A percentile compares a stretch with the other conserved stretches of the same genome.
phyloP scores from a whole-genome alignment of 2,113 vertebrate genomes.

The Xiphias gladius region DNA sequence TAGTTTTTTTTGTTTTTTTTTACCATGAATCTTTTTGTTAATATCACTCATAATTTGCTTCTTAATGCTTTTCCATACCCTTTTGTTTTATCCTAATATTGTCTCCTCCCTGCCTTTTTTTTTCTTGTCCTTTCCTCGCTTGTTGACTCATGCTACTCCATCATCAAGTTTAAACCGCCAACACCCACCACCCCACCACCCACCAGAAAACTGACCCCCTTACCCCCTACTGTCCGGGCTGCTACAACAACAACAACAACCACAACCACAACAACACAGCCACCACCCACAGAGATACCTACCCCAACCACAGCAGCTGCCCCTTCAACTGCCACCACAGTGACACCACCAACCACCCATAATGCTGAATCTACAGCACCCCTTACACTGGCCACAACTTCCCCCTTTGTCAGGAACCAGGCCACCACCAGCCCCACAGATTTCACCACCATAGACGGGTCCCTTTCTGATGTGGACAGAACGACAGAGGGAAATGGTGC shows the following conservation, averaged over 20 bases:
- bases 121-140: slow-evolving; percentile 17
- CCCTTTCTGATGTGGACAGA: slow-evolving; percentile 7
- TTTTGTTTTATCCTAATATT: slow-evolving; percentile 69
- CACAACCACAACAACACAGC: slow-evolving; percentile 31
- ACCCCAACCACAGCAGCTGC: slow-evolving; percentile 61
- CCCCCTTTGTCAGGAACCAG: slow-evolving; percentile 45
- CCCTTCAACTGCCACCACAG: slow-evolving; percentile 31
- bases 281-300: slow-evolving; percentile 54
- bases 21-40: slow-evolving; percentile 19
- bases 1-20: slow-evolving; percentile 16
- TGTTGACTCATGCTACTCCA: slow-evolving; percentile 45
- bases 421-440: slow-evolving; percentile 39
- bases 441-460: background rate
- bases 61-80: slow-evolving; percentile 21
- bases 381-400: slow-evolving; percentile 36
- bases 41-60: slow-evolving; percentile 44
- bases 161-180: slow-evolving; percentile 77
- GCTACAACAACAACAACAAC: slow-evolving; percentile 54
- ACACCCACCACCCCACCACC: slow-evolving; percentile 74
- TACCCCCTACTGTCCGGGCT: slow-evolving; percentile 51
- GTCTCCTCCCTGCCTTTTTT: slow-evolving; percentile 50
- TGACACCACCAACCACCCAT: slow-evolving; percentile 48
- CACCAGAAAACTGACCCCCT: slow-evolving; percentile 59
- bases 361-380: slow-evolving; percentile 45
- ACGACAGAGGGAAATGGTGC: slow-evolving; percentile 11